Conservation (phyloP, 2,888 invertebrate genomes). For the Hesperia comma region DNA sequence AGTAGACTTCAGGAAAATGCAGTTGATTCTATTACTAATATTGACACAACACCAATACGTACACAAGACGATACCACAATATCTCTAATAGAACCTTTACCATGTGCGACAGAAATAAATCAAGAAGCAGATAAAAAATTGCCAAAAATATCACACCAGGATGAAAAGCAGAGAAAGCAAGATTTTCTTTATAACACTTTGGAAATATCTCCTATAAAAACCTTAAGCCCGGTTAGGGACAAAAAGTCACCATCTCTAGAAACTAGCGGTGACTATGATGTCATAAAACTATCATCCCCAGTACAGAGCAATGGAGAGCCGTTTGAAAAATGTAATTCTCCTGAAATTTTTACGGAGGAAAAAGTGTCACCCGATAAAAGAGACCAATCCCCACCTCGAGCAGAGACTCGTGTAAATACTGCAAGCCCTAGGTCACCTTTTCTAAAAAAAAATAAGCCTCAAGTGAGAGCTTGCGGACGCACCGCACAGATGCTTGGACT, state of each 20-base stretch:
- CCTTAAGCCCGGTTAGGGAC: conserved; percentile 65
- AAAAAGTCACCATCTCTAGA: conserved; percentile 65
- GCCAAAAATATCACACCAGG: conserved; percentile 63
- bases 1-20: conserved; percentile 12
- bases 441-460: conserved; percentile 71
- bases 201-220: conserved; percentile 85
- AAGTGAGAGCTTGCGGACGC: conserved; percentile 66
- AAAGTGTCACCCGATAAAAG: conserved; percentile 71
- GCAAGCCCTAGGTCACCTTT: conserved; percentile 71
- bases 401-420: conserved; percentile 50
- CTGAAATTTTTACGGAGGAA: conserved; percentile 76
- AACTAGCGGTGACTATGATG: conserved; percentile 66
- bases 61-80: conserved; percentile 47
- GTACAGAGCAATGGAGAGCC: conserved; percentile 73
- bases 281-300: conserved; percentile 68
- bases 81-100: conserved; percentile 46
- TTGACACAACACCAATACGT: not conserved
- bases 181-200: conserved; percentile 84
- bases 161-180: conserved; percentile 68
- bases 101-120: conserved; percentile 36
- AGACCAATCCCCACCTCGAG: conserved; percentile 71
- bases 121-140: conserved; percentile 51
- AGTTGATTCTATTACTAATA: not conserved
- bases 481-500: conserved; percentile 78
- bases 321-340: conserved; percentile 65